Evolutionary conservation across 2,888 invertebrate genomes (phyloP), one percentile per base, ranked within the genome.

Genomic region (Tetragnatha montana): DNA sequence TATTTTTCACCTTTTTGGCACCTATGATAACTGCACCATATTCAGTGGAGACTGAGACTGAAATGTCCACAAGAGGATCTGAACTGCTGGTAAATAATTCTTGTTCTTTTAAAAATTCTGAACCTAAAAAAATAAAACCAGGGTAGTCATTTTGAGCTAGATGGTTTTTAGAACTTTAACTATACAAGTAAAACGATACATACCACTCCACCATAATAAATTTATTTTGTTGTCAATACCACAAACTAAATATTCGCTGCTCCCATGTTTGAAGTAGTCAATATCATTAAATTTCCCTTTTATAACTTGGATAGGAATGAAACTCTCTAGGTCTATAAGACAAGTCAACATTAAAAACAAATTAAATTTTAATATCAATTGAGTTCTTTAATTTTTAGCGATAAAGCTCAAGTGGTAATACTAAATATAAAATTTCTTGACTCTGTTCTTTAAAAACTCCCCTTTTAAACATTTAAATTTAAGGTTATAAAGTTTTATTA

Each of bases 181-280:
- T 35, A 35, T 35, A 60, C 0, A 10, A 60, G 12, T 60, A 0
- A 8, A 17, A 60, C 22, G 60, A 12, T 22, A n/a, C 14, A 79
- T 79, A 86, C 85, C 85, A 79, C 50, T 79, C 85, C 85, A 73
- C 73, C 60, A 68, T 60, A 71, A 86, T 6, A 79, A 19, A n/a
- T 79, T 10, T 51, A 73, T 22, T 47, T 79, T 79, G 2, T 79
- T 73, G 22, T 79, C 50, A 19, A 22, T 21, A 8, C 71, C 71
- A 79, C 71, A 73, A 71, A 86, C 47, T 73, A 86, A 35, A 50
- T 86, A 79, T 17, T 60, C 51, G 14, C 22, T 78, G 47, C 70
- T 19, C 10, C 22, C 85, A 60, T 35, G 22, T 73, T 86, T n/a
- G 35, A 79, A 86, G 79, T 73, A n/a, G 12, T 86, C 73, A n/a